Conservation (phyloP, 2,888 invertebrate species). For the Phorcus lineatus region DNA sequence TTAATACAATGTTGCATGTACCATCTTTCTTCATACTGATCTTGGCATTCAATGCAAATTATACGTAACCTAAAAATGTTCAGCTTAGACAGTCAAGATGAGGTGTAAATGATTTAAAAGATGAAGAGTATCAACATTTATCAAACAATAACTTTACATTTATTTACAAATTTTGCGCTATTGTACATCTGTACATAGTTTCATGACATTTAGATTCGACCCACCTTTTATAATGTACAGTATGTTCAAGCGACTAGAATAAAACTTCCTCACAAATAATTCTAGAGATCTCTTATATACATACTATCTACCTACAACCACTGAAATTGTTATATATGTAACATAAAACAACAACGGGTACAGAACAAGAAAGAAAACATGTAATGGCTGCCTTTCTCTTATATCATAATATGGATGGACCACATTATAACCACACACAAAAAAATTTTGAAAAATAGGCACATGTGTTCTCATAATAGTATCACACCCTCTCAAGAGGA, state of each 20-base stretch:
- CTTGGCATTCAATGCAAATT: constrained; percentile 8
- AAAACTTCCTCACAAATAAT: constrained; percentile 12
- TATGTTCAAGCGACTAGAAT: constrained; percentile 18
- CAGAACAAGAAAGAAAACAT: constrained; percentile 14
- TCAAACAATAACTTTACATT: background rate
- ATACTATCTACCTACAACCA: constrained; percentile 4
- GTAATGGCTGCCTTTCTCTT: constrained; percentile 23
- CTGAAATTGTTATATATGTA: constrained; percentile 18
- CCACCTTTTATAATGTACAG: background rate
- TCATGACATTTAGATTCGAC: background rate
- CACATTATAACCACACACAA: constrained; percentile 16
- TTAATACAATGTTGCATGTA: too few relatives aligned
- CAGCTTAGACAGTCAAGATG: background rate
- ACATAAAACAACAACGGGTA: constrained; percentile 17
- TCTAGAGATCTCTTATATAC: constrained; percentile 13
- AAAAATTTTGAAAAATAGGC: constrained; percentile 13
- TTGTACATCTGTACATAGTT: constrained; percentile 10
- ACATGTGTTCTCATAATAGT: constrained; percentile 20
- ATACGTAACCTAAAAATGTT: background rate
- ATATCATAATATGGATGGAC: constrained; percentile 22
- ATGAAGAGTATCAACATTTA: constrained; percentile 3
- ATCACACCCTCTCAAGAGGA: constrained; percentile 21
- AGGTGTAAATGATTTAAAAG: constrained; percentile 10
- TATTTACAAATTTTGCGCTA: constrained; percentile 3
- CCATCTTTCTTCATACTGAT: background rate